Base-by-base conservation (phyloP, 92 coral and sea anemone genomes). In the Epizoanthus ramosus region DNA sequence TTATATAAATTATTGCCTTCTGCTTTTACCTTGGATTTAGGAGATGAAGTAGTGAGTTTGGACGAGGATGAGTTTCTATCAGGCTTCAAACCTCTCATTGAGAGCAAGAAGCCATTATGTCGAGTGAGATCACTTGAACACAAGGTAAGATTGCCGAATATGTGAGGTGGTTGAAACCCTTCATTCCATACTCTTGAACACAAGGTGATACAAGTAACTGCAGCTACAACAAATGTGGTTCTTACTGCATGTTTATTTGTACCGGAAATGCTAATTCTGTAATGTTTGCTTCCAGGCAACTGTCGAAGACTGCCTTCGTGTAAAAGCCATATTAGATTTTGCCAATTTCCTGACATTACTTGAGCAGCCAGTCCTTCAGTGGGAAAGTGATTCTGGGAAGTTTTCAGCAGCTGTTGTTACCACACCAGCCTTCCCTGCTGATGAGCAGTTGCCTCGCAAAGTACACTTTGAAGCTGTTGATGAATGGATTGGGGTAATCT, bases 11-110 rank as follows among this genome's bases (percentile, higher is more conserved):
- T 21, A 28, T 63, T 63, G 69, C 33, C 17, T 63, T 63, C 24
- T 39, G 14, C 3, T 22, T 4, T 76, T 76, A 28, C 25, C 60
- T 33, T 68, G 60, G 21, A 12, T 52, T 10, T 41, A 92, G 98
- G 93, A 68, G 92, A 85, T 19, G 87, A 88, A 57, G 74, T 93
- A 24, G 85, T 95, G 39, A 88, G 90, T 8, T 79, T 95, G 28
- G 68, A 25, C 24, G 99, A 97, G 63, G 98, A 97, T 87, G 99
- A 94, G 63, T 89, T 93, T 65, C 91, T 97, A 33, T 92, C 93
- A 84, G 99, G 99, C 28, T 97, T 97, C 75, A 97, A 94, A 56
- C 97, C 89, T 10, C 92, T 97, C 28, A 84, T 57, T 63, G 83
- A 71, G 50, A 93, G 95, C n/a, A 50, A 59, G 56, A 93, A 85